Evolutionary conservation across 2,888 invertebrate species (phyloP).

Genomic region (Aethes cnicana): DNA sequence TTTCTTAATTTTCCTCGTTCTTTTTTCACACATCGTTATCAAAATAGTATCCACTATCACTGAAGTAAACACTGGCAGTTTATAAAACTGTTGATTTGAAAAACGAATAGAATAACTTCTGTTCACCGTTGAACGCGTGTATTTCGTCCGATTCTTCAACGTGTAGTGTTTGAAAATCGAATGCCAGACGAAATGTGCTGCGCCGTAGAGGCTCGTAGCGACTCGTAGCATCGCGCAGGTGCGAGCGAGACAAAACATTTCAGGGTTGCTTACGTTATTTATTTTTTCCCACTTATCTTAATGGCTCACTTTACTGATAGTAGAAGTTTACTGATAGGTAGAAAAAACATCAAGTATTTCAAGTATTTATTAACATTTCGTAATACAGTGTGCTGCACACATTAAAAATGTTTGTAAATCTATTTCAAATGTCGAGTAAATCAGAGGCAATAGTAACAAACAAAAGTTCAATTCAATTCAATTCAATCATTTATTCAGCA

Average conservation of each 20-base stretch:
- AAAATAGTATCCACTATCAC: constrained; percentile 20
- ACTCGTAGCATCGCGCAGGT: constrained; percentile 32
- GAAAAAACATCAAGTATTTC: too few relatives aligned
- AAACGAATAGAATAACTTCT: too few relatives aligned
- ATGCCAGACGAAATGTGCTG: constrained; percentile 34
- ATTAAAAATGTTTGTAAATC: too few relatives aligned
- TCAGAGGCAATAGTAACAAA: too few relatives aligned
- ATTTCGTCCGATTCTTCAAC: constrained; percentile 38
- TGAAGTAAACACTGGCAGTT: constrained; percentile 41
- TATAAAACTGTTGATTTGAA: constrained; percentile 5
- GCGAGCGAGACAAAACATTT: constrained; percentile 35
- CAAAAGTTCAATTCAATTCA: too few relatives aligned
- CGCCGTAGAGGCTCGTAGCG: constrained; percentile 33
- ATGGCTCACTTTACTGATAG: background rate
- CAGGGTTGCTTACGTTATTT: background rate
- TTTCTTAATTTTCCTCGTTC: constrained; percentile 22
- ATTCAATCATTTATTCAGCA: too few relatives aligned
- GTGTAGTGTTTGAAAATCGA: constrained; percentile 54
- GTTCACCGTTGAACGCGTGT: constrained; percentile 34
- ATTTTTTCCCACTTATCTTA: background rate
- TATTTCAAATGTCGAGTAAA: too few relatives aligned
- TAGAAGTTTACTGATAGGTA: background rate
- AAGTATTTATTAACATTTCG: too few relatives aligned
- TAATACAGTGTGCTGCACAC: too few relatives aligned
- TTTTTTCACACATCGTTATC: constrained; percentile 26